phyloP scores from a whole-genome alignment of 35 echinoderm and acorn worm species.

The Eucidaris tribuloides region DNA sequence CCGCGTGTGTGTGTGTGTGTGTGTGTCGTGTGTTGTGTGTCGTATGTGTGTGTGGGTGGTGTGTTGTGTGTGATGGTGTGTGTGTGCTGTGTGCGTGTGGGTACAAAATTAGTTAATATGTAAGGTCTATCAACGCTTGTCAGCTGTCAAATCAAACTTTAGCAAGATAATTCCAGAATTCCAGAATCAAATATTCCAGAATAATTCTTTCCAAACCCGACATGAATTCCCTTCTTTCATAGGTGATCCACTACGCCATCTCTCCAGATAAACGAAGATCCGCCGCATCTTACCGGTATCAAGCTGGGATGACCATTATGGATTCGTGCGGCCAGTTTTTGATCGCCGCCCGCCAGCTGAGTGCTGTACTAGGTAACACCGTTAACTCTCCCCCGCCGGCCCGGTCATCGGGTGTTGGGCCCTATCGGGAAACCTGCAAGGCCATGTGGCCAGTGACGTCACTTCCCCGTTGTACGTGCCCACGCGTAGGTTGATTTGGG shows the following conservation, averaged over 20 bases:
- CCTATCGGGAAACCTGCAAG: conserved; percentile 25
- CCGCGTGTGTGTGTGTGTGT: too few species aligned
- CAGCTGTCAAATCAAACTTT: too few species aligned
- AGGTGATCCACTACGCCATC: conserved; percentile 9
- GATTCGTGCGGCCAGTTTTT: conserved; percentile 55
- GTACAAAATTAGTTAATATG: too few species aligned
- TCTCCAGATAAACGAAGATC: conserved; percentile 37
- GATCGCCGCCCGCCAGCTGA: conserved; percentile 34
- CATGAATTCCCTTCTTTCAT: not conserved
- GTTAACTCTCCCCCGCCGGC: not conserved
- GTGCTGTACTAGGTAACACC: conserved; percentile 3
- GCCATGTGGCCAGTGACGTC: conserved; percentile 24
- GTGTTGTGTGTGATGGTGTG: too few species aligned
- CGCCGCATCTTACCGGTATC: conserved; percentile 15
- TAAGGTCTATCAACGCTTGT: too few species aligned
- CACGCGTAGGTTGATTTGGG: not conserved
- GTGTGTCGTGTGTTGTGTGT: too few species aligned
- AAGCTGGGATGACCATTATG: conserved; percentile 69
- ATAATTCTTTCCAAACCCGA: too few species aligned
- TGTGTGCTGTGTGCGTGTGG: too few species aligned
- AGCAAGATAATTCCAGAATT: too few species aligned
- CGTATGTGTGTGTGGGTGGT: too few species aligned
- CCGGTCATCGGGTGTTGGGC: conserved; percentile 59
- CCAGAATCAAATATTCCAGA: too few species aligned
- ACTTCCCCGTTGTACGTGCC: conserved; percentile 4